Conservation (phyloP, 2,113 vertebrate species). For the Morone saxatilis region DNA sequence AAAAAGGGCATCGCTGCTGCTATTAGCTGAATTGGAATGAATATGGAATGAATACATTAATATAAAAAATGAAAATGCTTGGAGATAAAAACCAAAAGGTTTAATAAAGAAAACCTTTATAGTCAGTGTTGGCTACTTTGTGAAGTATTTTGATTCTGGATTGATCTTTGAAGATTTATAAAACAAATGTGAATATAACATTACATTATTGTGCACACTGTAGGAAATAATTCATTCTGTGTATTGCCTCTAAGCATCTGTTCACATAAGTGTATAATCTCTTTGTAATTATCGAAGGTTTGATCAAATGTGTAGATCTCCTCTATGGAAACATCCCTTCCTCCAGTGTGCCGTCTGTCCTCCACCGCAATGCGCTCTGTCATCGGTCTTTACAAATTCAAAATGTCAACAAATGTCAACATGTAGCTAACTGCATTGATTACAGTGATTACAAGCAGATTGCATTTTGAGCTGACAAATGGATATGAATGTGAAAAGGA, state of each 20-base stretch:
- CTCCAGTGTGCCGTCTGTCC: neutral
- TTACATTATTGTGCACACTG: neutral
- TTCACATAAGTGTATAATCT: neutral
- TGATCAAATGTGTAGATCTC: neutral
- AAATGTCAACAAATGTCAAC: constrained; percentile 59
- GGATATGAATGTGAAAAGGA: constrained; percentile 15
- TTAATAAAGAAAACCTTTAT: neutral
- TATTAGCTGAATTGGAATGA: neutral
- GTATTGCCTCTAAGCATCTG: neutral
- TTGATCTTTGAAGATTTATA: neutral
- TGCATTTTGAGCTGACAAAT: constrained; percentile 34
- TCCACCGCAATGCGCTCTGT: neutral
- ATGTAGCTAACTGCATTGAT: constrained; percentile 25
- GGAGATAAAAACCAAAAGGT: neutral
- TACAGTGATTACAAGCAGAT: constrained; percentile 14
- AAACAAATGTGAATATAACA: neutral
- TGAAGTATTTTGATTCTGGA: neutral
- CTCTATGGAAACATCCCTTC: constrained; percentile 11
- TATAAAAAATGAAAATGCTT: neutral
- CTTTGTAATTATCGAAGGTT: neutral
- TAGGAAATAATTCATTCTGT: neutral
- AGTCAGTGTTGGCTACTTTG: neutral
- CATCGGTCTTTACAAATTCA: constrained; percentile 11
- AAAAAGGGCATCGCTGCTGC: neutral
- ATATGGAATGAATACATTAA: neutral